Evolutionary conservation across 2,113 vertebrate species (phyloP), one percentile per base, ranked within the genome.

Genomic region (Siphamia tubifer): DNA sequence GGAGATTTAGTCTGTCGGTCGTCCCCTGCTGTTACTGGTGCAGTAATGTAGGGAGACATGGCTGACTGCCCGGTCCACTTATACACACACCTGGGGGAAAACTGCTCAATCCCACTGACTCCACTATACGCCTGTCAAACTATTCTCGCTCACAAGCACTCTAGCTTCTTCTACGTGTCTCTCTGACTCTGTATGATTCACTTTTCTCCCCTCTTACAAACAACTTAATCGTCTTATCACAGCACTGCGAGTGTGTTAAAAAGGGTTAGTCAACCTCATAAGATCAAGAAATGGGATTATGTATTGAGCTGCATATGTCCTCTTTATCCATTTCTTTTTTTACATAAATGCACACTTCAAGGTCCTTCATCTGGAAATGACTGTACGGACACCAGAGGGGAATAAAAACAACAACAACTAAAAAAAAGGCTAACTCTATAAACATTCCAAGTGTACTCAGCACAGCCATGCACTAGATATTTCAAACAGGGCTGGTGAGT

Each of bases 31-130:
- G 84, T 83, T 88, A 79, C 84, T 79, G 81, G 66, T 82, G 83
- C 83, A 75, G 84, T 90, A 87, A 90, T 89, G 83, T 85, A 81
- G 78, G 80, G 67, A 86, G 80, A 89, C 89, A 89, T 87, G 86
- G 87, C 83, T 86, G 78, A 69, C 87, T 87, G 85, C 87, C 83
- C 63, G 31, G 76, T 87, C 83, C 87, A 90, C 82, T 87, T 87
- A 86, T 43, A 86, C 57, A 84, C 79, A 85, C 86, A 91, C 85
- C 85, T 87, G 86, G 70, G 70, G 83, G 79, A 82, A 87, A 87
- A 89, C 66, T 69, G 69, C 79, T 87, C 84, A 72, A 75, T 82
- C 75, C 73, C 44, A 68, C 69, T 48, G 72, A 75, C 78, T 84
- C 56, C 62, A 47, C 64, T 77, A 58, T 69, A 52, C 32, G 80